Percentiles rank a stretch among this genome's conserved stretches.
Conservation (phyloP, 2,797 vertebrate species). For the Rhabdomys pumilio region DNA sequence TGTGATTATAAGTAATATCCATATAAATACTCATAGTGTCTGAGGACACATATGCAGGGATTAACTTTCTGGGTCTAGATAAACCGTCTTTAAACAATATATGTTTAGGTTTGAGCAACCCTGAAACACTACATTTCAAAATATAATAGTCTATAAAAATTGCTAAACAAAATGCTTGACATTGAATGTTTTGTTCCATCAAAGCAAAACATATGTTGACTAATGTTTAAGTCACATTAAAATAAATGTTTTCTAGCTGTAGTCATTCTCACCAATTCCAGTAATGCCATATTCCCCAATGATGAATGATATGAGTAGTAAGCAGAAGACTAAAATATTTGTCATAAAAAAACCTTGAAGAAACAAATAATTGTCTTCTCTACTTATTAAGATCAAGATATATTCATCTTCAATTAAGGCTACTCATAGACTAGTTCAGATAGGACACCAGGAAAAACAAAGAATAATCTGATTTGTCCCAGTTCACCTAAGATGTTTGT, state of each 20-base stretch:
- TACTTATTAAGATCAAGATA: neutral
- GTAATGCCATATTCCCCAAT: accelerated
- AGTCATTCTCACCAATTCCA: neutral
- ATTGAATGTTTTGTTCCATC: neutral
- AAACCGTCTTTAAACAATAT: neutral
- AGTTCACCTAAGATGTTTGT: neutral
- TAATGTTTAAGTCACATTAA: neutral
- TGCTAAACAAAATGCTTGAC: neutral
- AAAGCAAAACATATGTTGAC: neutral
- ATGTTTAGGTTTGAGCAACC: neutral
- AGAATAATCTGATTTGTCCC: neutral
- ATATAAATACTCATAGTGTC: neutral
- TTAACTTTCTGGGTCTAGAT: neutral
- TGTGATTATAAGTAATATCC: neutral
- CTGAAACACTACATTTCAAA: neutral
- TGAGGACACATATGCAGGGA: neutral
- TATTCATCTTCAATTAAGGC: neutral
- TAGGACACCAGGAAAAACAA: neutral
- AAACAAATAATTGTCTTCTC: neutral
- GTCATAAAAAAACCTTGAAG: neutral
- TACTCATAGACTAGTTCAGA: neutral
- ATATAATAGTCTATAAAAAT: neutral
- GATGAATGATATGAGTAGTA: neutral
- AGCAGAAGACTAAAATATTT: too few species aligned
- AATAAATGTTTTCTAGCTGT: neutral